Conservation (phyloP, 2,797 vertebrate genomes). For the Syngnathus rostellatus region DNA sequence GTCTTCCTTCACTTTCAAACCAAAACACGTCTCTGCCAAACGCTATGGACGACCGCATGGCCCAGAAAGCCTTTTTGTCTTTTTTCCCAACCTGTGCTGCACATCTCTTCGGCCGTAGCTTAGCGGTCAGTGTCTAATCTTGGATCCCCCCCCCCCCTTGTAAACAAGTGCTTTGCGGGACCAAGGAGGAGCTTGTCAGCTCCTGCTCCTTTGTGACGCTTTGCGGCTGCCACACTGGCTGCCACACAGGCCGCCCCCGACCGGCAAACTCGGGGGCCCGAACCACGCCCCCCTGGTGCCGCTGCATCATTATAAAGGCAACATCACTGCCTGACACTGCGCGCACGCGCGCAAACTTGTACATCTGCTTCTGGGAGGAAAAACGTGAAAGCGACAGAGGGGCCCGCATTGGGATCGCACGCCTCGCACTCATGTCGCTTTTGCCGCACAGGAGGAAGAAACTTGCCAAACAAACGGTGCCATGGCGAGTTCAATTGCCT, state of each 20-base stretch:
- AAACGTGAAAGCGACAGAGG: constrained; percentile 36
- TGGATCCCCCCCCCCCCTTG: constrained; percentile 9
- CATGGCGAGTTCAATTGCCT: constrained; percentile 38
- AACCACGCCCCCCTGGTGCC: constrained; percentile 54
- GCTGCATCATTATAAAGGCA: constrained; percentile 59
- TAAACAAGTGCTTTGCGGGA: constrained; percentile 67
- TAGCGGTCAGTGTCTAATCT: constrained; percentile 50
- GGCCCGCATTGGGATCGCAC: constrained; percentile 36
- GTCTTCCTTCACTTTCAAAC: constrained; percentile 29
- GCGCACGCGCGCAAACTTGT: constrained; percentile 13
- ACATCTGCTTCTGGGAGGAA: constrained; percentile 14
- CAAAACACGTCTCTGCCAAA: constrained; percentile 40
- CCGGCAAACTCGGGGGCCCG: constrained; percentile 7
- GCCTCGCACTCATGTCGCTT: constrained; percentile 51
- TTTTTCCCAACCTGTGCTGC: constrained; percentile 26
- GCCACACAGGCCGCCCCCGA: too few species aligned
- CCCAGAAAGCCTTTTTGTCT: constrained; percentile 31
- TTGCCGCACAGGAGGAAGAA: constrained; percentile 14
- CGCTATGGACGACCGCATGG: constrained; percentile 67
- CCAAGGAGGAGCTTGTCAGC: constrained; percentile 56
- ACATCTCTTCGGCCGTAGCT: constrained; percentile 54
- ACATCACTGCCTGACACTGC: constrained; percentile 64
- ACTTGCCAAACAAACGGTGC: constrained; percentile 66
- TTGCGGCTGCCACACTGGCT: constrained; percentile 15
- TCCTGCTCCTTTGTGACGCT: constrained; percentile 29